Evolutionary conservation across 2,113 vertebrate species (phyloP).

Genomic region (Saiga tatarica): DNA sequence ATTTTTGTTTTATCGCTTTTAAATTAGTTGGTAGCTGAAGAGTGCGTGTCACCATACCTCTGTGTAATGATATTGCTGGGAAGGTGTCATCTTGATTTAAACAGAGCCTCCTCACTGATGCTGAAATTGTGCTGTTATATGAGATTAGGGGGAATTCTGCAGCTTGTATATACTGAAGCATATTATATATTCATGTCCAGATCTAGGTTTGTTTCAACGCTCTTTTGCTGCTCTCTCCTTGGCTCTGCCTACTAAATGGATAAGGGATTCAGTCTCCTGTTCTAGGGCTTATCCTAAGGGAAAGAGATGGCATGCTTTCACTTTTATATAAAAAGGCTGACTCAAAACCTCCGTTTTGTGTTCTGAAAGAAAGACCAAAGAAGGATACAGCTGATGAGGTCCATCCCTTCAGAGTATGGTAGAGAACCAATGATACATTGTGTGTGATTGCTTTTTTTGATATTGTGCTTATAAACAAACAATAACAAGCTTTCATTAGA

Average conservation of each 20-base stretch:
- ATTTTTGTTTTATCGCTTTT: not conserved
- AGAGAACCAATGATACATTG: not conserved
- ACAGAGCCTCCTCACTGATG: not conserved
- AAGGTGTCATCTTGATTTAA: not conserved
- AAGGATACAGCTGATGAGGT: conserved; percentile 23
- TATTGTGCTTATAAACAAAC: not conserved
- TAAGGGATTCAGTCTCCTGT: conserved; percentile 5
- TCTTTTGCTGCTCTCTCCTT: conserved; percentile 3
- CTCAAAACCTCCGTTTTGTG: not conserved
- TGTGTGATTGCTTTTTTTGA: not conserved
- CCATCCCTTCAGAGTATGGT: not conserved
- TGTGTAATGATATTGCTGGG: not conserved
- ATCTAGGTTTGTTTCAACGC: conserved; percentile 38
- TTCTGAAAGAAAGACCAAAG: not conserved
- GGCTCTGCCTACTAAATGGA: conserved; percentile 24
- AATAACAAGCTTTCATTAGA: not conserved
- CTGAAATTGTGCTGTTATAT: not conserved
- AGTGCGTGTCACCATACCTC: not conserved
- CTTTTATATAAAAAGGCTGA: conserved; percentile 26
- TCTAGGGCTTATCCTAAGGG: conserved; percentile 15
- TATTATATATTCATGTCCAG: conserved; percentile 32
- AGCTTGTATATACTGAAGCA: not conserved
- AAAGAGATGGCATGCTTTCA: not conserved
- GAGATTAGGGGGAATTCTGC: not conserved
- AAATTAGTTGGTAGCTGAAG: not conserved